Evolutionary conservation across 2,797 vertebrate genomes (phyloP), one percentile per base, ranked within the genome.

Genomic region (Brachymystax lenok): DNA sequence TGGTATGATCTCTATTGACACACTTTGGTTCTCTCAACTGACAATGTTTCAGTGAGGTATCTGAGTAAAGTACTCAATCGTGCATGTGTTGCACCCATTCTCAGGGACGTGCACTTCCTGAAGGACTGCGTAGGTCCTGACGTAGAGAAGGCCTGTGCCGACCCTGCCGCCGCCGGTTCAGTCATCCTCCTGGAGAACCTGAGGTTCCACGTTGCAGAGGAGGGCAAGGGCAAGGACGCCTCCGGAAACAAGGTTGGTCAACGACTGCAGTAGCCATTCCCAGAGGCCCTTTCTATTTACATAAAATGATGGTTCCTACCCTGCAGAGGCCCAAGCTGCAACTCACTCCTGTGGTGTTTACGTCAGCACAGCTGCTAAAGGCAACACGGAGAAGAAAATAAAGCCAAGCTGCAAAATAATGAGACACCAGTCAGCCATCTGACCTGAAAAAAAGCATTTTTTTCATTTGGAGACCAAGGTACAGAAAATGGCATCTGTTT

Each of bases 181-280:
- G 87, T 99, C 85, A 96, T 99, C 89, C 94, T 99, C 80, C 93
- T 99, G 75, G 98, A 99, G 91, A 99, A 99, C 90, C 96, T 99
- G 76, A 93, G 98, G 77, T 99, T 99, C 92, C 98, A 99, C 0
- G 95, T 99, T 2, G 97, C 96, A 0, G 98, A 99, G 87, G 98
- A 99, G 84, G 98, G 98, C n/a, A 99, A 99, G 82, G 98, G 98
- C 81, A 98, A 99, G 82, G 98, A 99, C 83, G 90, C 96, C 27
- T 92, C 98, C 19, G 98, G 98, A 56, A 99, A 99, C 92, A 99
- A 99, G 96, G 98, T 96, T 84, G 85, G 85, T 16, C 73, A 72
- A 27, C 17, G 8, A 19, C 5, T 4, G 14, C 19, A 46, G 19
- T n/a, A 40, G 40, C 14, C 30, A 12, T 27, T 63, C 59, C 21